These are phyloP conservation scores for Pangasius sanitwongsei DNA, from an alignment of 2,797 vertebrate species.

Conservation along the genomic window DNA sequence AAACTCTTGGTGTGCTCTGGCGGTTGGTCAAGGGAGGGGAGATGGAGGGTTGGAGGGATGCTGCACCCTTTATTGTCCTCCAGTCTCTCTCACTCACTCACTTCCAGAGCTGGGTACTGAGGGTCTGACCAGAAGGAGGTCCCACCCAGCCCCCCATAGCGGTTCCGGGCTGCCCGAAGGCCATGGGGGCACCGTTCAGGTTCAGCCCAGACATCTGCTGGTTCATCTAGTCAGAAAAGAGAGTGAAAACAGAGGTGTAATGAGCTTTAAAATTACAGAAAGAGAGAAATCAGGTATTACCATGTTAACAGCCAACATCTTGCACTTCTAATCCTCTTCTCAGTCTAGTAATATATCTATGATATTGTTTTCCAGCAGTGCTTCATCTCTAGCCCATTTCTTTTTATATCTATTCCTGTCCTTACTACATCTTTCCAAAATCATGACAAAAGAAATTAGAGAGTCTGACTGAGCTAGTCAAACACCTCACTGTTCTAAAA, in stretches of 20 bases:
- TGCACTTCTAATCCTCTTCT: conserved; percentile 37
- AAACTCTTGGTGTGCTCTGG: conserved; percentile 73
- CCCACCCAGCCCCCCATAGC: conserved; percentile 82
- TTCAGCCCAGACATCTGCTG: conserved; percentile 93
- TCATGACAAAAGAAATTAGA: background rate
- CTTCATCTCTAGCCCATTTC: background rate
- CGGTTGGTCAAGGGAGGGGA: conserved; percentile 70
- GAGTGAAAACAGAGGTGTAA: background rate
- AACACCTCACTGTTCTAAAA: conserved; percentile 2
- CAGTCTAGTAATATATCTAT: conserved; percentile 58
- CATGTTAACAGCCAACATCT: background rate
- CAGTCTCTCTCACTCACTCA: conserved; percentile 68
- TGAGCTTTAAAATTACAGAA: conserved; percentile 1
- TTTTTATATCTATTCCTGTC: background rate
- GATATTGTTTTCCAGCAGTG: conserved; percentile 51
- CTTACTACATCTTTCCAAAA: background rate
- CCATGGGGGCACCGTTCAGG: conserved; percentile 71
- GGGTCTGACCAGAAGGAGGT: conserved; percentile 89
- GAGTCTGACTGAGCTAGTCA: background rate
- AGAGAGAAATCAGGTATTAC: background rate
- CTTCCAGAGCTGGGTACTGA: conserved; percentile 98
- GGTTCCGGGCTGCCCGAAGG: conserved; percentile 80
- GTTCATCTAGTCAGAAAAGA: conserved; percentile 78
- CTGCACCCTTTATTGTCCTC: conserved; percentile 44
- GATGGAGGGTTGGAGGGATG: conserved; percentile 55